Percentiles rank a stretch among this genome's conserved stretches.
Evolutionary conservation across 2,113 vertebrate species (phyloP).

Genomic region (Ammodytes marinus): DNA sequence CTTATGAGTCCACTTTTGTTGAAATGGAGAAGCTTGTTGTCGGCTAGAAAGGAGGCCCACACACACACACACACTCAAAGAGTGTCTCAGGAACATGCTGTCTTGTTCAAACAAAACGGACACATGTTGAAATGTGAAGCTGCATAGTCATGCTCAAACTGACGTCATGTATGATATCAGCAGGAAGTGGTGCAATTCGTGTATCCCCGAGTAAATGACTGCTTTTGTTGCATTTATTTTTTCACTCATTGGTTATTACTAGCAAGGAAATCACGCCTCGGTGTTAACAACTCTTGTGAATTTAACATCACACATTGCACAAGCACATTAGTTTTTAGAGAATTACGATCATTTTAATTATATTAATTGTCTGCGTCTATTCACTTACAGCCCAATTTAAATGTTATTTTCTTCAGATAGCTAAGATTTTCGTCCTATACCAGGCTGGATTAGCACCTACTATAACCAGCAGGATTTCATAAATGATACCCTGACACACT

Average conservation of each 20-base stretch:
- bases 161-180: slow-evolving; percentile 42
- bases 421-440: too few relatives aligned
- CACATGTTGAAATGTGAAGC: slow-evolving; percentile 66
- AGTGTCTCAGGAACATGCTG: slow-evolving; percentile 7
- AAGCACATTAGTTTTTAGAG: neutral
- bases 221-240: neutral
- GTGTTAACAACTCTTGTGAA: neutral
- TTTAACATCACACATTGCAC: neutral
- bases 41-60: slow-evolving; percentile 3
- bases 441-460: neutral
- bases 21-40: slow-evolving; percentile 62
- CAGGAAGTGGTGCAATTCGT: slow-evolving; percentile 28
- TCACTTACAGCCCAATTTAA: too few relatives aligned
- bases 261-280: neutral
- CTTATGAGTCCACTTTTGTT: slow-evolving; percentile 25
- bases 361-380: too few relatives aligned
- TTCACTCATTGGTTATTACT: neutral
- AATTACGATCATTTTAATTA: too few relatives aligned
- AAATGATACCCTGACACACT: neutral
- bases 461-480: neutral
- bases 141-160: slow-evolving; percentile 47
- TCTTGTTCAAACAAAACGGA: slow-evolving; percentile 42
- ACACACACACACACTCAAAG: slow-evolving; percentile 9
- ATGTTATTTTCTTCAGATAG: too few relatives aligned
- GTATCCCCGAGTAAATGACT: neutral